Percentiles rank a stretch among this genome's conserved stretches.
Evolutionary conservation across 53 echinoderm and acorn worm species (phyloP).

Genomic region (Echinarachnius parma): DNA sequence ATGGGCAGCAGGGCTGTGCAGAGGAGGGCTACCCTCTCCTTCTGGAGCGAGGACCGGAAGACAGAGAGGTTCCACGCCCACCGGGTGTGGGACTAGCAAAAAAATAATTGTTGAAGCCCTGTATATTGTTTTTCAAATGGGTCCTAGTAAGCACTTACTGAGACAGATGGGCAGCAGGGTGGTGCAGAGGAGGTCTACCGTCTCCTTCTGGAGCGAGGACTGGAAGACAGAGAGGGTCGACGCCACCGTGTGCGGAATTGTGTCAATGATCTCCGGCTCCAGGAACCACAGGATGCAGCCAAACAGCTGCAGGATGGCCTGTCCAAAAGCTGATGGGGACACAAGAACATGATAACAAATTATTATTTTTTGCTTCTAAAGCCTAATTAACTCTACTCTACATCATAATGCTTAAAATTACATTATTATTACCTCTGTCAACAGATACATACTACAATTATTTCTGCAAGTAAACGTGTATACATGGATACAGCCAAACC

Average conservation of each 20-base stretch:
- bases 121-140: too few relatives aligned
- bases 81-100: conserved; percentile 89
- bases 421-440: too few relatives aligned
- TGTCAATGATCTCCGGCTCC: conserved; percentile 90
- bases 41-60: conserved; percentile 79
- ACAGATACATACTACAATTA: too few relatives aligned
- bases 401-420: too few relatives aligned
- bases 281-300: conserved; percentile 88
- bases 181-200: conserved; percentile 78
- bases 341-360: too few relatives aligned
- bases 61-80: conserved; percentile 84
- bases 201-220: conserved; percentile 74
- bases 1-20: conserved; percentile 80
- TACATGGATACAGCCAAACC: too few relatives aligned
- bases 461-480: too few relatives aligned
- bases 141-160: conserved; percentile 54
- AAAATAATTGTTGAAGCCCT: too few relatives aligned
- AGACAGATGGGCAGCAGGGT: conserved; percentile 83
- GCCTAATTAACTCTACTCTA: too few relatives aligned
- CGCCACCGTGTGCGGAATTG: conserved; percentile 93
- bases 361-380: too few relatives aligned
- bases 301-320: conserved; percentile 89
- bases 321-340: conserved; percentile 84
- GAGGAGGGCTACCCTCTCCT: conserved; percentile 79
- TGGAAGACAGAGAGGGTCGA: conserved; percentile 89